Evolutionary conservation across 2,797 vertebrate species (phyloP), one percentile per base, ranked within the genome.

Genomic region (Pangasius mekongensis): DNA sequence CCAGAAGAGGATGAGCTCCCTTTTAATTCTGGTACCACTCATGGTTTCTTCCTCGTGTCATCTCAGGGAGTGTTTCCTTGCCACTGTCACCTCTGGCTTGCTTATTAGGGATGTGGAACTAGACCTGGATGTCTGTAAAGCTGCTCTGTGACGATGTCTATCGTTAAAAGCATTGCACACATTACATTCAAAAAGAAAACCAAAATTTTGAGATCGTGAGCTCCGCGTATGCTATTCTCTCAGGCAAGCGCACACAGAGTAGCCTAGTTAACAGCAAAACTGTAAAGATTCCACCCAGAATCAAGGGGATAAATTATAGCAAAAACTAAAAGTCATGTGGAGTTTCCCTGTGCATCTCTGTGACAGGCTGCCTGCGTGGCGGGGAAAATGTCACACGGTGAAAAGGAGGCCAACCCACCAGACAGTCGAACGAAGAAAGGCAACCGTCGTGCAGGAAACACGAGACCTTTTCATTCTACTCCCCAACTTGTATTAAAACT

Each of bases 381-480:
- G 82, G 89, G 90, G 58, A 87, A 92, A 91, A 91, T 92, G 88
- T 91, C 87, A 89, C 71, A 87, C 77, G 64, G 87, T 80, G 89
- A 90, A 92, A 93, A 91, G 88, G 90, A 90, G 91, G 89, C 92
- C 92, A 92, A 90, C 89, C 88, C 91, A 90, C 88, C 49, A 91
- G 90, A 91, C 92, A 90, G 82, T 74, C 39, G 84, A 84, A 86
- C 85, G 62, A 86, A 92, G 83, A 89, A 88, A 87, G 76, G 80
- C 89, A 90, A 86, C 64, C 84, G 62, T 69, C 76, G 89, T 90
- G 89, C 91, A 89, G 90, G 88, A 90, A 91, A 89, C 90, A 91
- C 83, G 81, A 92, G 89, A 87, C 86, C 76, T 71, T 88, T 83
- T 81, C 69, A 84, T 92, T 91, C 83, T 85, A 64, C 49, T 66